A percentile compares a stretch with the other conserved stretches of the same genome.
phyloP scores from a whole-genome alignment of 2,113 vertebrate genomes.

The Corythaixoides concolor region DNA sequence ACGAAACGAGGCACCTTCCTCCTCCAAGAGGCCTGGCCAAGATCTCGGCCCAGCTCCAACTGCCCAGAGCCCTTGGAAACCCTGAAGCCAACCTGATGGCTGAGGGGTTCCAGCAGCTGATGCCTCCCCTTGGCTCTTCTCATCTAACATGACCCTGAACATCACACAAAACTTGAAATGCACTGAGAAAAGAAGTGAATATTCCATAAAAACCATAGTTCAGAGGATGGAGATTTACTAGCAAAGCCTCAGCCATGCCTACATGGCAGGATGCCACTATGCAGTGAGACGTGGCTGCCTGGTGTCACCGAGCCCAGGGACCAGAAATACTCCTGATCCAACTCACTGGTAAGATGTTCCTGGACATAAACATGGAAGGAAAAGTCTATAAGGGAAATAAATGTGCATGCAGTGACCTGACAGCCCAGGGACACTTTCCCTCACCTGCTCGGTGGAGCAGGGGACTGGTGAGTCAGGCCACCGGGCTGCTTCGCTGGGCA shows the following conservation, averaged over 20 bases:
- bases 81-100: background rate
- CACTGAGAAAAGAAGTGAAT: background rate
- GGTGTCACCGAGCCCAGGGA: background rate
- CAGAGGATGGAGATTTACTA: rapidly evolving
- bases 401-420: background rate
- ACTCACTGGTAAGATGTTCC: background rate
- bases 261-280: rapidly evolving
- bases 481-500: rapidly evolving
- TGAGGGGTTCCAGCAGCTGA: background rate
- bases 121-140: background rate
- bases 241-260: background rate
- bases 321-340: background rate
- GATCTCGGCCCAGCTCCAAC: background rate
- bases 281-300: background rate
- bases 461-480: no score
- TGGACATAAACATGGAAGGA: background rate
- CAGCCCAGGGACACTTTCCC: no score
- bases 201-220: background rate
- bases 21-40: background rate
- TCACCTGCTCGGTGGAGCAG: background rate
- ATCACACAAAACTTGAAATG: background rate
- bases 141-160: background rate
- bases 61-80: background rate
- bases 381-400: background rate
- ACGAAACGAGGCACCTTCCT: background rate